A percentile compares a stretch with the other conserved stretches of the same genome.
Evolutionary conservation across 2,888 invertebrate species (phyloP).

Genomic region (Mycogona germanica): DNA sequence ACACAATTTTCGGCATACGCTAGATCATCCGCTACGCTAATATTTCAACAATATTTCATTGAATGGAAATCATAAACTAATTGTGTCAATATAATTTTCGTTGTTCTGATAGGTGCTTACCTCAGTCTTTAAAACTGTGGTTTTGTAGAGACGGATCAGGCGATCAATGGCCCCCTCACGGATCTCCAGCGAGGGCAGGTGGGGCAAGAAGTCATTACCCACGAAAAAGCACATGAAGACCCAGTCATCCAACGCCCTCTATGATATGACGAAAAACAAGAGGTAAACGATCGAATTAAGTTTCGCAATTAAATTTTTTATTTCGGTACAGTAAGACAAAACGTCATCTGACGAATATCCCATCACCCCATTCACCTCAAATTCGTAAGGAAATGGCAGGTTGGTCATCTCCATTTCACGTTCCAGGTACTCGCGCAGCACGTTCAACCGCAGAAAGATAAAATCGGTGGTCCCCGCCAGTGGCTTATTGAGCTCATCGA

Average conservation of each 20-base stretch:
- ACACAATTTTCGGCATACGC: not conserved
- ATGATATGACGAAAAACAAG: slow-evolving; percentile 22
- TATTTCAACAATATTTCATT: not conserved
- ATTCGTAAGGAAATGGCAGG: slow-evolving; percentile 85
- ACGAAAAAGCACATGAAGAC: slow-evolving; percentile 98
- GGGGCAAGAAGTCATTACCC: slow-evolving; percentile 97
- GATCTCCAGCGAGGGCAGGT: slow-evolving; percentile 95
- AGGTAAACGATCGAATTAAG: not conserved
- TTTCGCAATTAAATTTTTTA: too few relatives aligned
- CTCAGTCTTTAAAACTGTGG: slow-evolving; percentile 83
- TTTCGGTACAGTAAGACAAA: not conserved
- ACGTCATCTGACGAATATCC: not conserved
- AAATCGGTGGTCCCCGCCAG: slow-evolving; percentile 63
- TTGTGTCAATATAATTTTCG: not conserved
- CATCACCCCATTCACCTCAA: slow-evolving; percentile 46
- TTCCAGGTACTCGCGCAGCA: slow-evolving; percentile 86
- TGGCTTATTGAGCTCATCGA: slow-evolving; percentile 41
- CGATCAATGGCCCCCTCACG: slow-evolving; percentile 93
- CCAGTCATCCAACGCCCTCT: slow-evolving; percentile 91
- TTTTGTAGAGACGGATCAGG: slow-evolving; percentile 84
- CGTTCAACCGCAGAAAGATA: slow-evolving; percentile 85
- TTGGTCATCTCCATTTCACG: slow-evolving; percentile 80
- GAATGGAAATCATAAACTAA: not conserved
- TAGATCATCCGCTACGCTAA: not conserved
- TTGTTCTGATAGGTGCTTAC: slow-evolving; percentile 28